Percentiles rank a stretch among this genome's conserved stretches.
These are phyloP conservation scores for Menidia menidia DNA, from an alignment of 2,797 vertebrate genomes.

Conservation along the genomic window DNA sequence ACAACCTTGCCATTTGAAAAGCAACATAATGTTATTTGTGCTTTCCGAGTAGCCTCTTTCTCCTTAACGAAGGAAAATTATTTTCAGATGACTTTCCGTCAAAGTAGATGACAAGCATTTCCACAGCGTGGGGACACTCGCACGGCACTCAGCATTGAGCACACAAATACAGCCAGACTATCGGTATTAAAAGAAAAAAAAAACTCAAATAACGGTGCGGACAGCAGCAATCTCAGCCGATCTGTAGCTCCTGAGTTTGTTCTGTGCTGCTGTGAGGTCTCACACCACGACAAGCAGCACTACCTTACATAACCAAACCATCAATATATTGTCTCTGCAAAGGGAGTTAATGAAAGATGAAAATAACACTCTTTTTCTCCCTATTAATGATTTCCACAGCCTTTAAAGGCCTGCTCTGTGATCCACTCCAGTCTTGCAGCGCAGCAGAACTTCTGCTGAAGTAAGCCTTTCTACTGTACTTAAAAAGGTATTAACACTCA, in stretches of 20 bases:
- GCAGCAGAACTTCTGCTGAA: conserved; percentile 68
- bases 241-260: conserved; percentile 37
- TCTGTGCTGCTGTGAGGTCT: conserved; percentile 36
- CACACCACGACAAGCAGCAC: conserved; percentile 53
- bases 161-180: conserved; percentile 14
- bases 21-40: conserved; percentile 7
- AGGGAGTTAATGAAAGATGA: conserved; percentile 53
- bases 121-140: not conserved
- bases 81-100: conserved; percentile 20
- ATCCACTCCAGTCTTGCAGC: conserved; percentile 70
- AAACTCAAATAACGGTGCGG: conserved; percentile 24
- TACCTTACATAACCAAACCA: conserved; percentile 74
- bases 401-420: conserved; percentile 70
- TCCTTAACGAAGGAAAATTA: conserved; percentile 10
- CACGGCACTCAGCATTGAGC: not conserved
- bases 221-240: conserved; percentile 43
- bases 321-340: conserved; percentile 80
- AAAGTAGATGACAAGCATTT: conserved; percentile 16
- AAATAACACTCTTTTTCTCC: conserved; percentile 74
- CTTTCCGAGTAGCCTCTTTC: conserved; percentile 19
- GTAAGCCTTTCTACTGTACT: conserved; percentile 73
- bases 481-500: conserved; percentile 71
- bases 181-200: conserved; percentile 10
- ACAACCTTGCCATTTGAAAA: conserved; percentile 52
- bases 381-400: conserved; percentile 76